These are phyloP conservation scores for Vulpes vulpes DNA, from an alignment of 2,113 vertebrate genomes.

Conservation along the genomic window DNA sequence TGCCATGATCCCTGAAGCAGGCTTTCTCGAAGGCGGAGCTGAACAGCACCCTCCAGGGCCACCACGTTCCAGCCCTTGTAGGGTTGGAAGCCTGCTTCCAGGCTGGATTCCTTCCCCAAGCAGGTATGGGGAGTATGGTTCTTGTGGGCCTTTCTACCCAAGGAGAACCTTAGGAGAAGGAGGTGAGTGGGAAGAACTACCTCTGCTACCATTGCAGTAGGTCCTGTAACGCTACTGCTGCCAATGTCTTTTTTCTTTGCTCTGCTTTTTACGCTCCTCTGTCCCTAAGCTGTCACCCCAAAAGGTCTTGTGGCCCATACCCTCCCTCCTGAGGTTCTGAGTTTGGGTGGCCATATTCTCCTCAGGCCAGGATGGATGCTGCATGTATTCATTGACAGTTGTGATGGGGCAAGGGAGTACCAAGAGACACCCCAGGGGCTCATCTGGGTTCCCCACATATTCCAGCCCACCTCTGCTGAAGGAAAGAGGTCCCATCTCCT, in stretches of 20 bases:
- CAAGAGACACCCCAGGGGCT: not conserved
- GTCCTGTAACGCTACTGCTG: not conserved
- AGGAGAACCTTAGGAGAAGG: not conserved
- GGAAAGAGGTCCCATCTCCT: not conserved
- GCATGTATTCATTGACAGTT: not conserved
- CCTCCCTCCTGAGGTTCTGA: not conserved
- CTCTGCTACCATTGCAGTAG: not conserved
- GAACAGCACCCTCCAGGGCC: accelerated
- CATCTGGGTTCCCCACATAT: not conserved
- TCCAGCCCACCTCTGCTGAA: not conserved
- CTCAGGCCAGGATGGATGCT: not conserved
- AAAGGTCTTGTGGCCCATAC: not conserved
- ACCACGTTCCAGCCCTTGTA: too few relatives aligned
- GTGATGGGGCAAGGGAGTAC: too few relatives aligned
- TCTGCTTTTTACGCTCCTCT: not conserved
- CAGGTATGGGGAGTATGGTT: not conserved
- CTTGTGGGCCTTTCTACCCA: not conserved
- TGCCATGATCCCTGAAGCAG: not conserved
- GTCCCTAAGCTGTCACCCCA: not conserved
- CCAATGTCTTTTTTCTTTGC: not conserved
- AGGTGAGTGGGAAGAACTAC: not conserved
- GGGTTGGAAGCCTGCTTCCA: too few relatives aligned
- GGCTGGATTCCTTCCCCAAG: not conserved
- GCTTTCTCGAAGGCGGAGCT: too few relatives aligned
- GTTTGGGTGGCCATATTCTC: not conserved